Conservation (phyloP, 2,113 vertebrate genomes). For the Turdus rufiventris region DNA sequence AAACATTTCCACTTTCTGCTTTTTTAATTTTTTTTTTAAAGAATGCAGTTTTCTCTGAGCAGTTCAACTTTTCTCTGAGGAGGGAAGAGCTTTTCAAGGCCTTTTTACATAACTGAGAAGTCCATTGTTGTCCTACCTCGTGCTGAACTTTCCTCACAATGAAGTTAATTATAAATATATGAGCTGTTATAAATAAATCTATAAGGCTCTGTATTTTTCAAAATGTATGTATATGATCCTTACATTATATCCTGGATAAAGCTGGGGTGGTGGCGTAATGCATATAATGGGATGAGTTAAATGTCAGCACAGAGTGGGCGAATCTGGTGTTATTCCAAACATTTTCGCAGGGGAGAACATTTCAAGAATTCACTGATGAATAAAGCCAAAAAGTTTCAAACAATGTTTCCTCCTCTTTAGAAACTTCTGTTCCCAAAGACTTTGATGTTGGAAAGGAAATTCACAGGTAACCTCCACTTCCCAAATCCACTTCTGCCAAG, state of each 20-base stretch:
- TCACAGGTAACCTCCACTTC: background rate
- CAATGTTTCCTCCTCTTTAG: background rate
- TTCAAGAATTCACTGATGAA: background rate
- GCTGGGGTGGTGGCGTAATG: background rate
- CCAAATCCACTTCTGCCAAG: background rate
- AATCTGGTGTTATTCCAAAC: constrained; percentile 45
- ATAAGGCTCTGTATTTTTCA: background rate
- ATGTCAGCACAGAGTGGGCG: constrained; percentile 58
- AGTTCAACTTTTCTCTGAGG: background rate
- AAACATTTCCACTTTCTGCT: background rate
- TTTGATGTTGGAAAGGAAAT: background rate
- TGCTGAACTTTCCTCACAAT: background rate
- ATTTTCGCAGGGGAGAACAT: background rate
- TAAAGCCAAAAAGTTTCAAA: background rate
- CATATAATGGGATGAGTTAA: constrained; percentile 42
- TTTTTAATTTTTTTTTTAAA: background rate
- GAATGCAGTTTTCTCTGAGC: background rate
- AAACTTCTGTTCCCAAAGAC: background rate
- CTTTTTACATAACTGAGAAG: background rate
- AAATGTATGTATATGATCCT: constrained; percentile 13
- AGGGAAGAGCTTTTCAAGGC: background rate
- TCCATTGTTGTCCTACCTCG: background rate
- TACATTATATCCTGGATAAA: constrained; percentile 11
- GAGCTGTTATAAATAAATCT: background rate
- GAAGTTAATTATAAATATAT: constrained; percentile 19